A percentile compares a stretch with the other conserved stretches of the same genome.
Conservation (phyloP, 2,888 invertebrate genomes). For the Crepidodera aurea region DNA sequence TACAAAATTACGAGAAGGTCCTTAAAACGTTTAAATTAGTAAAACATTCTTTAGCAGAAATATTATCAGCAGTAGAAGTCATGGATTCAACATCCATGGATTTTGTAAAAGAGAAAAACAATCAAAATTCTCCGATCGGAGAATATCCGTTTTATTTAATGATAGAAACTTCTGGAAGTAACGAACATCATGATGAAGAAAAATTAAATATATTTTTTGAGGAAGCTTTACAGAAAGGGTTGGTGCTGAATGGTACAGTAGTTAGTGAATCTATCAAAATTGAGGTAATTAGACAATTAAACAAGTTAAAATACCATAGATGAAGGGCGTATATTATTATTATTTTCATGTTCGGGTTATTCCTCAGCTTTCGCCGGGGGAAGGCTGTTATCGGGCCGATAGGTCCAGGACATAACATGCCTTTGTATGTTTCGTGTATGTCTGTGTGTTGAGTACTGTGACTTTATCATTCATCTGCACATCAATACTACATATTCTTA, state of each 20-base stretch:
- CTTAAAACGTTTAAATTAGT: slow-evolving; percentile 78
- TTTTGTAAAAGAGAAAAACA: slow-evolving; percentile 68
- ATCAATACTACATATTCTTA: too few relatives aligned
- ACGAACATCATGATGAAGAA: slow-evolving; percentile 82
- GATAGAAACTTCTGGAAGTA: slow-evolving; percentile 87
- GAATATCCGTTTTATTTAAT: slow-evolving; percentile 83
- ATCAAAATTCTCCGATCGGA: slow-evolving; percentile 68
- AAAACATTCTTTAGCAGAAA: slow-evolving; percentile 81
- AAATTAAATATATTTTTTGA: slow-evolving; percentile 83
- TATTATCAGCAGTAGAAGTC: slow-evolving; percentile 94
- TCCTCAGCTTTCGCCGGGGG: too few relatives aligned
- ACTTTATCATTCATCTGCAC: too few relatives aligned
- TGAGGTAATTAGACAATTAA: too few relatives aligned
- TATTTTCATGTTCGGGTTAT: too few relatives aligned
- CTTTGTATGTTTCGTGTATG: too few relatives aligned
- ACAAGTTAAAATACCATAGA: too few relatives aligned
- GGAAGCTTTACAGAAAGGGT: slow-evolving; percentile 71
- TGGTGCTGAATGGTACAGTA: slow-evolving; percentile 83
- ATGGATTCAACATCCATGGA: slow-evolving; percentile 80
- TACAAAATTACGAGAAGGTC: slow-evolving; percentile 79
- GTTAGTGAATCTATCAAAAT: slow-evolving; percentile 82
- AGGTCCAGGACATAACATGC: too few relatives aligned
- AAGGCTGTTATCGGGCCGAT: too few relatives aligned
- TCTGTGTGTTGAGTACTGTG: too few relatives aligned
- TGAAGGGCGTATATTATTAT: too few relatives aligned